phyloP scores from a whole-genome alignment of 2,888 invertebrate genomes.

The Cyclophora punctaria region DNA sequence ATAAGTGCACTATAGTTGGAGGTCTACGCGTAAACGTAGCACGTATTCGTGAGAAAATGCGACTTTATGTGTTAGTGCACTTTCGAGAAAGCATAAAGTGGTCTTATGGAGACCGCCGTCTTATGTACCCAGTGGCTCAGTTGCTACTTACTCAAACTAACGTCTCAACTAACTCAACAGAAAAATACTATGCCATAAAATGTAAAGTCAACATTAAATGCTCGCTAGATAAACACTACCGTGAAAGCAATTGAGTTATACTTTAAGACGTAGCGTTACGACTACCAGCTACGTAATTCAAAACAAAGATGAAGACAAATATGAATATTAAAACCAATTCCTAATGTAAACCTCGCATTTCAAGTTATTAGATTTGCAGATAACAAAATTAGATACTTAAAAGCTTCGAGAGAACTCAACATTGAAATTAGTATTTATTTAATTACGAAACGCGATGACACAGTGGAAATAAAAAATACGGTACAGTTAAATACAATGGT shows the following conservation, averaged over 20 bases:
- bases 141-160: slow-evolving; percentile 30
- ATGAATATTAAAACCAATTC: too few species aligned
- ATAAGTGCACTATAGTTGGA: slow-evolving; percentile 10
- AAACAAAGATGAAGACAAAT: too few species aligned
- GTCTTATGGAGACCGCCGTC: slow-evolving; percentile 37
- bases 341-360: too few species aligned
- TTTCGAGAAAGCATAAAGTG: slow-evolving; percentile 43
- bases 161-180: slow-evolving; percentile 11
- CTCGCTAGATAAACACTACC: neutral
- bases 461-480: slow-evolving; percentile 9
- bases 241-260: too few species aligned
- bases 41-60: slow-evolving; percentile 31
- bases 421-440: too few species aligned
- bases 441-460: too few species aligned
- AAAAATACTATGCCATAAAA: slow-evolving; percentile 18
- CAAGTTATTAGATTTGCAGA: too few species aligned
- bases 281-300: too few species aligned
- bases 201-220: slow-evolving; percentile 6
- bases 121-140: slow-evolving; percentile 35
- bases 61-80: slow-evolving; percentile 49
- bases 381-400: too few species aligned
- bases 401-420: too few species aligned
- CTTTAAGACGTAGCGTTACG: too few species aligned
- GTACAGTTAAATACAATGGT: slow-evolving; percentile 21
- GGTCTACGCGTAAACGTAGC: slow-evolving; percentile 11